phyloP scores from a whole-genome alignment of 2,113 vertebrate genomes.

The Bufo bufo region DNA sequence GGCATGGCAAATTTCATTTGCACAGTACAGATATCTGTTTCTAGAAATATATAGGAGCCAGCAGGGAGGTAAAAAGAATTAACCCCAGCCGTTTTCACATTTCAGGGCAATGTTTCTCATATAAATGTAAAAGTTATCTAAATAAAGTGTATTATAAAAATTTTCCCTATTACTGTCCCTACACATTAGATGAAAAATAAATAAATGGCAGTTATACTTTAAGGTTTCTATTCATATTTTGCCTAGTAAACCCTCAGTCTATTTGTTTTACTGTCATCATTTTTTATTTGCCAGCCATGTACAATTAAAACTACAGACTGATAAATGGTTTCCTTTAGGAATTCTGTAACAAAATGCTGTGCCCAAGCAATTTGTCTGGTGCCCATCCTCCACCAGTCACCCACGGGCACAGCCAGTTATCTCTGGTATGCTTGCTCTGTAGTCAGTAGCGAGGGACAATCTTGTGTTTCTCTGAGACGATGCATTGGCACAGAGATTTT shows the following conservation, averaged over 20 bases:
- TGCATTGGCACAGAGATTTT: background rate
- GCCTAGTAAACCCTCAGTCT: background rate
- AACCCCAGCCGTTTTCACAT: no score
- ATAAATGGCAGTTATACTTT: no score
- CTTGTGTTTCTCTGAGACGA: background rate
- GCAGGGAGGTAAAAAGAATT: no score
- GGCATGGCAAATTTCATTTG: no score
- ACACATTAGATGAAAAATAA: no score
- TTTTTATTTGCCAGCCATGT: background rate
- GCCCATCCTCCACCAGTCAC: constrained; percentile 47
- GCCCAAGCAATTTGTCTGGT: constrained; percentile 17
- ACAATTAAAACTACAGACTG: background rate
- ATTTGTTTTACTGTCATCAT: background rate
- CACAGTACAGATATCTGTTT: no score
- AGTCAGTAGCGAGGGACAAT: constrained; percentile 31
- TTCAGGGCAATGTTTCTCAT: no score
- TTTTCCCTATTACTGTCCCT: no score
- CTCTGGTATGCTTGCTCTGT: constrained; percentile 48
- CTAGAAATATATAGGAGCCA: no score
- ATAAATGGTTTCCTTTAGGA: constrained; percentile 42
- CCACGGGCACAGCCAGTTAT: constrained; percentile 51
- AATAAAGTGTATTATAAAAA: no score
- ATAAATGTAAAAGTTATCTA: no score
- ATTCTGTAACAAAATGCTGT: constrained; percentile 19
- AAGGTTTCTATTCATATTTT: background rate